Base-by-base conservation (phyloP, 1,140 invertebrate species). In the Drosophila rufa region DNA sequence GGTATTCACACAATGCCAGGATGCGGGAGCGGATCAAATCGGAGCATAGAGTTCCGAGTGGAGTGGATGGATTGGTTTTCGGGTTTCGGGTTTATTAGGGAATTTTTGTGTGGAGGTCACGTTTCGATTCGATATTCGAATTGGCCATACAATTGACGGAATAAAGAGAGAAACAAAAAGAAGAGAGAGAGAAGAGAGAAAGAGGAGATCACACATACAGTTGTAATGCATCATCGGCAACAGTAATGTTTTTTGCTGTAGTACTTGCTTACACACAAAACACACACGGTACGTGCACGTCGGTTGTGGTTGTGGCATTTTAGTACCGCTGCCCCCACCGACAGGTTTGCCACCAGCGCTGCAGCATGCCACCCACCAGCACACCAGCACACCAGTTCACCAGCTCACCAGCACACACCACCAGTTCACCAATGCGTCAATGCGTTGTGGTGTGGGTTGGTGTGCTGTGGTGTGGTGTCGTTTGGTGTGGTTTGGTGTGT, bases 131-230 rank as follows among this genome's bases (percentile, higher is more conserved):
- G 57, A 50, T 67, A 58, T 80, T 71, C 76, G 59, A 77, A 81
- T 79, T 82, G 36, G 57, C 68, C 73, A 86, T 75, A 75, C 65
- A 66, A 84, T 83, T 74, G 68, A 85, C 85, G 86, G 86, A 89
- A 89, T 90, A 89, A 89, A 89, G 85, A 85, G 86, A 90, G 86
- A 91, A 85, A 91, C 85, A 90, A 90, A 90, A 91, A 90, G 81
- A 90, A 90, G 81, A 87, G 83, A 87, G 86, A 90, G 86, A 89
- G 78, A 85, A 90, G 79, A 90, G 86, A 90, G 81, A 90, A 85
- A 90, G 82, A 91, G 82, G 78, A 91, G 86, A 90, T 90, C 86
- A 90, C 85, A 90, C 85, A 90, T 90, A 90, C 85, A 90, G 86
- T 90, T 90, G 85, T 85, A 90, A 90, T 89, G 84, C 82, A 89